phyloP scores from a whole-genome alignment of 1,140 invertebrate species.

The Drosophila insularis region DNA sequence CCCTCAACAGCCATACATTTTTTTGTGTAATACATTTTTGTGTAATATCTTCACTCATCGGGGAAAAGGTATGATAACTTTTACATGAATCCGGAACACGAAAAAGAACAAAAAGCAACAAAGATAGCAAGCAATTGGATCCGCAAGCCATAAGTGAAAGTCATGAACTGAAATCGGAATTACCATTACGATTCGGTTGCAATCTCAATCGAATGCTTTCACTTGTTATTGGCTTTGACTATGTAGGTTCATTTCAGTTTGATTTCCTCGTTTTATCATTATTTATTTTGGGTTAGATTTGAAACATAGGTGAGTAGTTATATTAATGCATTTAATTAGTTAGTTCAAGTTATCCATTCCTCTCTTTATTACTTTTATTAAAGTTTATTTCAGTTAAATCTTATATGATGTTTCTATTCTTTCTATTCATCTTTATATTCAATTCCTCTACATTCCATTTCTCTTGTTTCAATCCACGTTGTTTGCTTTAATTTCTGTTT shows the following conservation, averaged over 20 bases:
- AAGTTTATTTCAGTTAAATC: too few species aligned
- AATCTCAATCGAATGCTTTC: background rate
- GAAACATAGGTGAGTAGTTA: too few species aligned
- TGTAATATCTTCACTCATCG: constrained; percentile 75
- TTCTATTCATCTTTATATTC: too few species aligned
- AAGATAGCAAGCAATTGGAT: background rate
- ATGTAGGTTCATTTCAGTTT: background rate
- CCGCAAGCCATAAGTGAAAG: background rate
- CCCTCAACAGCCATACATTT: background rate
- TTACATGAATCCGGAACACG: constrained; percentile 15
- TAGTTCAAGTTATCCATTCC: too few species aligned
- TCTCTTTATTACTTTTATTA: too few species aligned
- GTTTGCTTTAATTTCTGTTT: too few species aligned
- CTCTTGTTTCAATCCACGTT: too few species aligned
- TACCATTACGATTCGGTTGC: background rate
- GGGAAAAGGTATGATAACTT: constrained; percentile 39
- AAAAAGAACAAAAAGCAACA: too few species aligned
- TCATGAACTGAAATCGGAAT: background rate
- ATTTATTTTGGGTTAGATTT: too few species aligned
- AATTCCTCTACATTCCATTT: too few species aligned
- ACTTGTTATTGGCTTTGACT: background rate
- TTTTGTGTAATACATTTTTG: constrained; percentile 72
- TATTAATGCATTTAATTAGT: too few species aligned
- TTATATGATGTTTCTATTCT: too few species aligned
- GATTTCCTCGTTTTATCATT: background rate